Conservation (phyloP, 2,113 vertebrate species). For the Gallinago jamesoni region DNA sequence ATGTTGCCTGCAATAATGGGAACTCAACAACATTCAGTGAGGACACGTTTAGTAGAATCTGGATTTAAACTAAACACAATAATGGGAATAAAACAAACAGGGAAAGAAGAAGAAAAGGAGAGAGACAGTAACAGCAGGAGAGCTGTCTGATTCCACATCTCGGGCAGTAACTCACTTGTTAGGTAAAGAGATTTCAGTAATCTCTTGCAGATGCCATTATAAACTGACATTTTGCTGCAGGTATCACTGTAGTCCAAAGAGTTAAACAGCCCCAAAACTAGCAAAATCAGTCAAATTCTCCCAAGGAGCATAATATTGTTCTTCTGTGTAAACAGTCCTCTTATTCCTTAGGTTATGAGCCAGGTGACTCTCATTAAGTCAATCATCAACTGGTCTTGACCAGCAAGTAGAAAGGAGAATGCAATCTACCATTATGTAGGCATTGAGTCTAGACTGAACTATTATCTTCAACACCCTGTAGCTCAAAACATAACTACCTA, state of each 20-base stretch:
- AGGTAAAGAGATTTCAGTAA: background rate
- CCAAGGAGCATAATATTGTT: slow-evolving; percentile 37
- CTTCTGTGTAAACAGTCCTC: slow-evolving; percentile 11
- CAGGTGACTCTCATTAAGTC: slow-evolving; percentile 35
- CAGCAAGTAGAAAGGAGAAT: slow-evolving; percentile 41
- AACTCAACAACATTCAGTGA: background rate
- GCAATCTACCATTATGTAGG: slow-evolving; percentile 36
- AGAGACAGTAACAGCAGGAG: background rate
- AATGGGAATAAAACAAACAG: background rate
- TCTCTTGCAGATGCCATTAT: background rate
- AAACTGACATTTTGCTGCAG: background rate
- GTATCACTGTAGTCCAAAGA: background rate
- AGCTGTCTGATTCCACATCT: background rate
- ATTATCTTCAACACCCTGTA: slow-evolving; percentile 19
- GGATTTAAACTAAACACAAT: background rate
- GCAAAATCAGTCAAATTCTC: slow-evolving; percentile 16
- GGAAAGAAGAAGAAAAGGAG: background rate
- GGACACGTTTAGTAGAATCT: background rate
- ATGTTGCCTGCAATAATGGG: background rate
- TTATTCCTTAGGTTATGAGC: slow-evolving; percentile 32
- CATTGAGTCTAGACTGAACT: slow-evolving; percentile 33
- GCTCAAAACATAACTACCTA: slow-evolving; percentile 60
- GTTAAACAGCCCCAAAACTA: slow-evolving; percentile 29
- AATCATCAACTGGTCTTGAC: slow-evolving; percentile 33
- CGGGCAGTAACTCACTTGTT: background rate